phyloP scores from a whole-genome alignment of 2,797 vertebrate genomes.

The Sebastes cheni region DNA sequence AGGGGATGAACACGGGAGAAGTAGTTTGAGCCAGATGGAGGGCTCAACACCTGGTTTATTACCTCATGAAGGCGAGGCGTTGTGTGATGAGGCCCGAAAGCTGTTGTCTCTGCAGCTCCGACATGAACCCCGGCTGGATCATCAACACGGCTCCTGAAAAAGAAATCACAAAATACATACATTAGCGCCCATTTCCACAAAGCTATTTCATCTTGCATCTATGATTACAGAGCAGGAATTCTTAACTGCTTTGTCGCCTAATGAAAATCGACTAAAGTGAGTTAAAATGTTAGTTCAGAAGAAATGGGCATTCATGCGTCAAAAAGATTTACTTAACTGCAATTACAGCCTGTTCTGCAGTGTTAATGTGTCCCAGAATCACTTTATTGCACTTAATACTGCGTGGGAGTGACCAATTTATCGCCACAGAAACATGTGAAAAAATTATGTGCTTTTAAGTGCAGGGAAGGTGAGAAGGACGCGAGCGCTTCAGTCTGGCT shows the following conservation, averaged over 20 bases:
- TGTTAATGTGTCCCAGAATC: constrained; percentile 41
- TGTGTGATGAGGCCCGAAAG: constrained; percentile 35
- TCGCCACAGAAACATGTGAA: constrained; percentile 26
- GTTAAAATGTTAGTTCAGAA: constrained; percentile 52
- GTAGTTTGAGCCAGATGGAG: constrained; percentile 8
- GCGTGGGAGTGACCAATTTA: constrained; percentile 52
- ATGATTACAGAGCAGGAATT: neutral
- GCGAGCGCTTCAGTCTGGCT: constrained; percentile 35
- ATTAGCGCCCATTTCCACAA: neutral
- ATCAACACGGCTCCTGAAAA: neutral
- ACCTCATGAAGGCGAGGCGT: constrained; percentile 47
- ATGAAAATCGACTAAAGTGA: constrained; percentile 9
- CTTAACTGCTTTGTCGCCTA: neutral
- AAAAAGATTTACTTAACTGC: constrained; percentile 42
- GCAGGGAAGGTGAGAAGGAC: constrained; percentile 44
- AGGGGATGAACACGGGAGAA: neutral
- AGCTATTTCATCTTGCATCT: constrained; percentile 1
- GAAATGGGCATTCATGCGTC: constrained; percentile 17
- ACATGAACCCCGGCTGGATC: neutral
- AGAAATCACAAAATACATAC: neutral
- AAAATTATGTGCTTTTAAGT: constrained; percentile 33
- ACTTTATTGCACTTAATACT: constrained; percentile 50
- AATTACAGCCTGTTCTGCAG: constrained; percentile 47
- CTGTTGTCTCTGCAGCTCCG: constrained; percentile 14
- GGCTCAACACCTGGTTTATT: constrained; percentile 53